Evolutionary conservation across 2,888 invertebrate genomes (phyloP).

Genomic region (Caenorhabditis sulstoni): DNA sequence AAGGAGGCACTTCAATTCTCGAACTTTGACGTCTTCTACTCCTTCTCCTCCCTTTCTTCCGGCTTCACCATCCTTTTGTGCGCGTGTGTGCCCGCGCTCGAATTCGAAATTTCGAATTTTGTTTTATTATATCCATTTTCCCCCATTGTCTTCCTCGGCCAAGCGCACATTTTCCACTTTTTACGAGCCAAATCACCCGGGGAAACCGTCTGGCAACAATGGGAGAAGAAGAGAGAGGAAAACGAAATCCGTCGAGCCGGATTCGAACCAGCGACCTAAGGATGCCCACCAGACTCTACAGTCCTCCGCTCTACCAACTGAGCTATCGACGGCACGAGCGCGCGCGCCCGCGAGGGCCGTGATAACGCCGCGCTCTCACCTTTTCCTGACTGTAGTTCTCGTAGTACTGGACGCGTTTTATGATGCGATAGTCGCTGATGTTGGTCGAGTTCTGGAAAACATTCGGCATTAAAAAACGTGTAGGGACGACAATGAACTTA

Average conservation of each 20-base stretch:
- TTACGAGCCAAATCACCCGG: too few species aligned
- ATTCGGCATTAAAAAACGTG: background rate
- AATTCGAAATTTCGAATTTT: slow-evolving; percentile 8
- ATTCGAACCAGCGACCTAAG: slow-evolving; percentile 74
- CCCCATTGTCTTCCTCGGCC: too few species aligned
- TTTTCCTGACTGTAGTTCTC: slow-evolving; percentile 54
- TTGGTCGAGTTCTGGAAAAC: slow-evolving; percentile 24
- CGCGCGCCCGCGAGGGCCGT: background rate
- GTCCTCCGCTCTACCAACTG: slow-evolving; percentile 73
- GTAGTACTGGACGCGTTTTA: slow-evolving; percentile 39
- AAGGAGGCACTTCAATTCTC: slow-evolving; percentile 44
- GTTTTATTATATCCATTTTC: too few species aligned
- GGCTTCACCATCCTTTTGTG: background rate
- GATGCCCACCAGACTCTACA: slow-evolving; percentile 66
- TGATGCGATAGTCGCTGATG: slow-evolving; percentile 14
- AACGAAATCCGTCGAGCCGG: slow-evolving; percentile 64
- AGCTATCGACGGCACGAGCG: slow-evolving; percentile 65
- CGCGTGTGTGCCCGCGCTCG: slow-evolving; percentile 1
- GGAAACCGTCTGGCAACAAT: background rate
- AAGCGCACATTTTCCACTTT: too few species aligned
- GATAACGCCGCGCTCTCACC: background rate
- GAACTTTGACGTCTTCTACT: slow-evolving; percentile 43
- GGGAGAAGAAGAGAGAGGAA: background rate
- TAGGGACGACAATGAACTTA: background rate
- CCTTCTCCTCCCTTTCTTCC: slow-evolving; percentile 17